Evolutionary conservation across 2,113 vertebrate genomes (phyloP).

Genomic region (Ptychochromis oligacanthus): DNA sequence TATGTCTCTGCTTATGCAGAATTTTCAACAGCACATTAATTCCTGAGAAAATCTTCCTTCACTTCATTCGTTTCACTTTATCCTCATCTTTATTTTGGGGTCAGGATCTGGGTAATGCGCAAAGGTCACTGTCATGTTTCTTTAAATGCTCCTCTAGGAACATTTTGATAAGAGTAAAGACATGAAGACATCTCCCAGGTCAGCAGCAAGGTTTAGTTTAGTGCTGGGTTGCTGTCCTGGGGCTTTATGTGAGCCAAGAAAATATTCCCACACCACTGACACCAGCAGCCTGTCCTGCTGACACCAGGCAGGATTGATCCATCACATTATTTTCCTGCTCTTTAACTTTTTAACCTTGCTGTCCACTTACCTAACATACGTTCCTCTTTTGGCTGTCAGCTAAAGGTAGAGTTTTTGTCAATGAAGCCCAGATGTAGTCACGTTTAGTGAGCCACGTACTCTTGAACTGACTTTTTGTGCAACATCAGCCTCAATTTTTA

Average conservation of each 20-base stretch:
- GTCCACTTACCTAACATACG: background rate
- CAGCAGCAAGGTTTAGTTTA: background rate
- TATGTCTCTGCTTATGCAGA: background rate
- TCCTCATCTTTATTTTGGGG: background rate
- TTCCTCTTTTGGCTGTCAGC: background rate
- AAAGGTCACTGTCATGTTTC: constrained; percentile 19
- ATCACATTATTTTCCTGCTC: background rate
- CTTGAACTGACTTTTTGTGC: background rate
- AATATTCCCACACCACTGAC: constrained; percentile 13
- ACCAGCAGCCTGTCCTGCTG: constrained; percentile 11
- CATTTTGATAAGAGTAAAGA: constrained; percentile 1
- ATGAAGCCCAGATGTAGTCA: background rate
- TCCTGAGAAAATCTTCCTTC: background rate
- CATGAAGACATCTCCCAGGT: background rate
- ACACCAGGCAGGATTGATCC: constrained; percentile 10
- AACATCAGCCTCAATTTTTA: background rate
- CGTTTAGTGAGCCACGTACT: background rate
- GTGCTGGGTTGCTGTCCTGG: background rate
- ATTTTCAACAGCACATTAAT: constrained; percentile 21
- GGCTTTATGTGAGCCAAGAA: constrained; percentile 5
- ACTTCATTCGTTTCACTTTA: constrained; percentile 27
- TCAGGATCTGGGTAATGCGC: background rate
- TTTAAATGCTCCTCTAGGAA: constrained; percentile 15
- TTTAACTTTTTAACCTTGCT: constrained; percentile 6
- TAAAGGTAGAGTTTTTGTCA: constrained; percentile 1